Base-by-base conservation (phyloP, 2,888 invertebrate genomes). In the Chouioia cunea region DNA sequence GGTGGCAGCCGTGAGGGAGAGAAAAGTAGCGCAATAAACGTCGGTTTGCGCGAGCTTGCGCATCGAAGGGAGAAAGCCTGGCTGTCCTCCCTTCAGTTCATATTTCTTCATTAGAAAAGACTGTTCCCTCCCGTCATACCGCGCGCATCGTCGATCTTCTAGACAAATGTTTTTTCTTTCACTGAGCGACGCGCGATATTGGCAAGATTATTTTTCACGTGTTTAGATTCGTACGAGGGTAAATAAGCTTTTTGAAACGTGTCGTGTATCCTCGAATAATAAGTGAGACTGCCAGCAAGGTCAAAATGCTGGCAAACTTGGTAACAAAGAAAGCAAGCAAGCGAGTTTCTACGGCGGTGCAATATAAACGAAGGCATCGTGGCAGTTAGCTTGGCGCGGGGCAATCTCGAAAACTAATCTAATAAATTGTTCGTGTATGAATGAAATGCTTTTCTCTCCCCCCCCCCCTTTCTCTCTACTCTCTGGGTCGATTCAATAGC, bases 11-110 rank as follows among this genome's bases (percentile, higher is more conserved):
- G 72, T 75, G 73, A 66, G 60, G 69, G 70, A 71, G 73, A 75
- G 73, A 78, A 76, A 75, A 78, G 77, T 73, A 70, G 75, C 74
- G 77, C 76, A 79, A 80, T 80, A 79, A 78, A 79, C 66, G 78
- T 80, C 77, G 76, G 56, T 65, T 70, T 0, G n/a, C 18, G 22
- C 2, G 62, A 36, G n/a, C 47, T n/a, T n/a, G 15, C 36, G n/a
- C 52, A 20, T 16, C 27, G 57, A 23, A 20, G n/a, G 3, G 18
- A 18, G 16, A 18, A 18, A 22, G 52, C 20, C 2, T 22, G 20
- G 18, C 36, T 20, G 59, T 16, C 27, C 6, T 47, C 47, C 43
- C 43, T 36, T 36, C 20, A 57, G 60, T 63, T 66, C 60, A 63
- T 66, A 57, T 62, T 66, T 71, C 57, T 71, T 71, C 66, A 71